Base-by-base conservation (phyloP, 2,888 invertebrate genomes). In the Melanargia galathea region DNA sequence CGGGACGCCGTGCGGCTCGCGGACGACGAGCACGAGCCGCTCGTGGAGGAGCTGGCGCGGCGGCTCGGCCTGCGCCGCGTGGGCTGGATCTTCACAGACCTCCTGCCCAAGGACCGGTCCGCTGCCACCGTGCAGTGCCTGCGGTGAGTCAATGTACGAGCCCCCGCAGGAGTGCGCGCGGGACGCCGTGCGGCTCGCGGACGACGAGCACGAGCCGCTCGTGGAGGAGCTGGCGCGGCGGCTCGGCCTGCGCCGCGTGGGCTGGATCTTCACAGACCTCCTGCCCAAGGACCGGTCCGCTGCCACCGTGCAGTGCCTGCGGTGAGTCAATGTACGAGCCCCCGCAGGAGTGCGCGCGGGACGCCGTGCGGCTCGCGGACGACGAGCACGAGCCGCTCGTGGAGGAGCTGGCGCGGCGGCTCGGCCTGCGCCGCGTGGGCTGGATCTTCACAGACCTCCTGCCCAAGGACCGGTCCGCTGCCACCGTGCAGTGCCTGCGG, bases 261-360 rank as follows among this genome's bases (percentile, higher is more conserved):
- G 99, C 63, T 99, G 99, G 99, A 97, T 99, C 74, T 99, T 99
- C 88, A 99, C 99, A 18, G 99, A 99, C 93, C 93, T 99, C 69
- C 93, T 98, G 75, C 95, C 97, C 64, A 95, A 96, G 71, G 96
- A 97, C 89, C 88, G 95, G 48, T 94, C 94, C 75, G 94, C 94
- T 75, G 98, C 98, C 77, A 97, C 97, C 70, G 98, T 98, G 5
- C 92, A 93, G 84, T 94, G 94, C 75, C 84, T 93, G 52, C 80
- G n/a, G n/a, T n/a, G n/a, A n/a, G n/a, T n/a, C 97, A 61, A 98
- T 99, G 73, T 99, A 99, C 90, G 99, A 99, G 92, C 99, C 99
- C 57, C 97, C 99, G 51, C 99, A 99, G 93, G 94, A 95, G 81
- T 95, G 95, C 76, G 92, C 94, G 26, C 93, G 95, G 72, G 96